Conservation (phyloP, 1,140 invertebrate species). For the Episyrphus balteatus region DNA sequence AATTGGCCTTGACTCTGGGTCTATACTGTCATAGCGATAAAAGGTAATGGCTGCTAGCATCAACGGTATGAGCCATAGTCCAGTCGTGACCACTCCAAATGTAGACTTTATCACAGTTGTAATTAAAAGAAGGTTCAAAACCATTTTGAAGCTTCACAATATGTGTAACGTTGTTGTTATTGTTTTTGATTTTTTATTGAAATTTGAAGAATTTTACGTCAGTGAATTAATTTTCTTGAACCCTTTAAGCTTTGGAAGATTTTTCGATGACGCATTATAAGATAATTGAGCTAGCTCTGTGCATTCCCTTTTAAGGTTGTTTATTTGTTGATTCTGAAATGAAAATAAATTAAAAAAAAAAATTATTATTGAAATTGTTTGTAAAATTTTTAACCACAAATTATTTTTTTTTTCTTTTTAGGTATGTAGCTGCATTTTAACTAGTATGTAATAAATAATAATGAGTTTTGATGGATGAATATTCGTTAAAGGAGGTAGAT, state of each 20-base stretch:
- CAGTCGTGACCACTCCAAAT: conserved; percentile 56
- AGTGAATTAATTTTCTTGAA: background rate
- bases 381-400: too few species aligned
- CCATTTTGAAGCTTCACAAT: conserved; percentile 40
- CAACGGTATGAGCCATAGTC: conserved; percentile 71
- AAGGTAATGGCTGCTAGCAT: conserved; percentile 70
- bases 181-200: background rate
- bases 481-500: too few species aligned
- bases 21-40: conserved; percentile 67
- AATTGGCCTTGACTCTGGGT: conserved; percentile 61
- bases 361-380: too few species aligned
- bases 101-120: conserved; percentile 62
- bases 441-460: too few species aligned
- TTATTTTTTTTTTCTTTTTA: too few species aligned
- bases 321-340: too few species aligned
- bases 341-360: too few species aligned
- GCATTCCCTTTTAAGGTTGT: too few species aligned
- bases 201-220: background rate
- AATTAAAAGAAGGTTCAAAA: conserved; percentile 56
- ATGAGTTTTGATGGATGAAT: too few species aligned
- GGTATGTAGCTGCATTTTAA: too few species aligned
- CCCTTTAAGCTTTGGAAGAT: background rate
- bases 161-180: background rate
- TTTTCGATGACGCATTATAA: conserved; percentile 4
- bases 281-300: background rate